Percentiles rank a stretch among this genome's conserved stretches.
These are phyloP conservation scores for Psix sp. DNA, from an alignment of 1,140 invertebrate genomes.

Conservation along the genomic window DNA sequence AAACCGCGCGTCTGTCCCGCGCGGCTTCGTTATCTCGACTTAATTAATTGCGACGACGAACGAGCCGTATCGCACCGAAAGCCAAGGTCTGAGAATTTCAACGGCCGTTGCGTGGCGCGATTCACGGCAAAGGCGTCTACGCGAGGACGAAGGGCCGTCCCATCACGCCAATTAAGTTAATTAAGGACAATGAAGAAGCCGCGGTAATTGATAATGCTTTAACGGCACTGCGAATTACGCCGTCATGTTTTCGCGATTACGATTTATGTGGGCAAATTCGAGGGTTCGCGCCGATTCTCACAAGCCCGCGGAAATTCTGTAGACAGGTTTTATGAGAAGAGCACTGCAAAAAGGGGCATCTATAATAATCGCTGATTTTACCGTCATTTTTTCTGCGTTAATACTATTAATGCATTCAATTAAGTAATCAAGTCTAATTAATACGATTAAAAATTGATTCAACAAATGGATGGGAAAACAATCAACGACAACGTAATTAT, in stretches of 20 bases:
- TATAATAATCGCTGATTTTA: too few species aligned
- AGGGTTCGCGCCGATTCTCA: too few species aligned
- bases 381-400: too few species aligned
- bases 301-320: too few species aligned
- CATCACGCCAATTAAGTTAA: constrained; percentile 48
- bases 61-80: constrained; percentile 44
- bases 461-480: constrained; percentile 7
- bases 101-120: constrained; percentile 22
- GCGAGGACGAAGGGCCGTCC: constrained; percentile 34
- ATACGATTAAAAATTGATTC: background rate
- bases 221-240: too few species aligned
- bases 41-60: constrained; percentile 42
- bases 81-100: constrained; percentile 45
- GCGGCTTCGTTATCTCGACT: constrained; percentile 23
- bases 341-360: too few species aligned
- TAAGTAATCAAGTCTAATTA: background rate
- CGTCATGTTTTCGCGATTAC: too few species aligned
- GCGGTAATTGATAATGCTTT: constrained; percentile 46
- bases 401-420: too few species aligned
- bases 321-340: too few species aligned
- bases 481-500: constrained; percentile 7
- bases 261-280: too few species aligned
- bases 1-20: constrained; percentile 14
- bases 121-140: constrained; percentile 39
- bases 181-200: constrained; percentile 46